Base-by-base conservation (phyloP, 2,888 invertebrate species). In the Diogma glabrata region DNA sequence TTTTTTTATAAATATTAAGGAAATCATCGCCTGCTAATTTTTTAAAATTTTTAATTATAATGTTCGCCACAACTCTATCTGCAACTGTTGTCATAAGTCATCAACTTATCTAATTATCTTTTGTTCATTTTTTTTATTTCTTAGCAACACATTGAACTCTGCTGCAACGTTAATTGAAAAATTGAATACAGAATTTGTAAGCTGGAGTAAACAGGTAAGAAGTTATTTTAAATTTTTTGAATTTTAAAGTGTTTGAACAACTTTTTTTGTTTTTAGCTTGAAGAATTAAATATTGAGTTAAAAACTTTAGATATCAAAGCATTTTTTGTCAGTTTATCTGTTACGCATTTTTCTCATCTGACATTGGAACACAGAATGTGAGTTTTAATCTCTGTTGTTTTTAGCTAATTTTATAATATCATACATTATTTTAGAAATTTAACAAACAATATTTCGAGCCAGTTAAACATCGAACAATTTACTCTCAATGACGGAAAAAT, bases 121-220 rank as follows among this genome's bases (percentile, higher is more conserved):
- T n/a, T n/a, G n/a, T n/a, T n/a, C n/a, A n/a, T n/a, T n/a, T n/a
- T n/a, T n/a, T n/a, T n/a, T n/a, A n/a, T n/a, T n/a, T n/a, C n/a
- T n/a, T 24, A 61, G 69, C 6, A 61, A 58, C 19, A 89, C 88
- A 0, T 78, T 97, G 24, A 69, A 72, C 14, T 82, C 86, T 16
- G 90, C 89, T 1, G 86, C 85, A 64, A 79, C 79, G 0, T 73
- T 99, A 19, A 86, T 99, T 3, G 78, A 77, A 16, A 91, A 94
- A 65, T 74, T 99, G 10, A 86, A 87, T 50, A 85, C 87, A 20
- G 99, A 99, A 67, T 92, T 87, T 71, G 70, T 76, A 30, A 79
- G 92, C 19, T 99, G 97, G 97, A 87, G 81, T 59, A 64, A 70
- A 52, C 87, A 87, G 72, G 24, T 24, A 24, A 24, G 6, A 24